phyloP scores from a whole-genome alignment of 2,113 vertebrate genomes.

The Albula goreensis region DNA sequence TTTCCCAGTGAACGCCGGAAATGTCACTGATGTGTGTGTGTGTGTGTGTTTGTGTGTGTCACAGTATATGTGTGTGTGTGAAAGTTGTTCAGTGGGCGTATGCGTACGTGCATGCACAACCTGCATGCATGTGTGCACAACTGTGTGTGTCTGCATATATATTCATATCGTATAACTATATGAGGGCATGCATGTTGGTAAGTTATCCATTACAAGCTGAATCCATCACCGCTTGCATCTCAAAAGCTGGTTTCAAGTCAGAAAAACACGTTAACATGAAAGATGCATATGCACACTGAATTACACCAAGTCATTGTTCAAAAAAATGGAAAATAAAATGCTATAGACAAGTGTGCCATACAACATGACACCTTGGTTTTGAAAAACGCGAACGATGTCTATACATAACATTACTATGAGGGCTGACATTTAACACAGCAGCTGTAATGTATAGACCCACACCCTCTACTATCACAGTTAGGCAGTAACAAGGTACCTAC shows the following conservation, averaged over 20 bases:
- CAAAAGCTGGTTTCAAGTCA: not conserved
- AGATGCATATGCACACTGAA: not conserved
- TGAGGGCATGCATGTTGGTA: not conserved
- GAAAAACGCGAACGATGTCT: conserved; percentile 15
- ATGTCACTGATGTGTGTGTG: not conserved
- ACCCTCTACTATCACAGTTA: conserved; percentile 3
- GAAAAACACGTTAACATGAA: not conserved
- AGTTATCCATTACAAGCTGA: not conserved
- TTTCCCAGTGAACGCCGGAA: not conserved
- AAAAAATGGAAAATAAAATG: conserved; percentile 3
- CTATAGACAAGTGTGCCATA: not conserved
- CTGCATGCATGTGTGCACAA: not conserved
- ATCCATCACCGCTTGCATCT: not conserved
- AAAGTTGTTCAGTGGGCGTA: not conserved
- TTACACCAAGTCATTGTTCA: not conserved
- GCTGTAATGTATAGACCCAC: conserved; percentile 33
- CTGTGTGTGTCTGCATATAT: not conserved
- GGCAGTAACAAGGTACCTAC: conserved; percentile 34
- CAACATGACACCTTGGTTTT: not conserved
- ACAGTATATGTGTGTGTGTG: not conserved
- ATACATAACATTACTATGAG: conserved; percentile 27
- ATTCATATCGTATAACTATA: too few species aligned
- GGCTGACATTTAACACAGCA: conserved; percentile 38
- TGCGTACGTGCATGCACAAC: not conserved
- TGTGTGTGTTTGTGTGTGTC: not conserved